phyloP scores from a whole-genome alignment of 2,797 vertebrate species.

The Pipistrellus pipistrellus region DNA sequence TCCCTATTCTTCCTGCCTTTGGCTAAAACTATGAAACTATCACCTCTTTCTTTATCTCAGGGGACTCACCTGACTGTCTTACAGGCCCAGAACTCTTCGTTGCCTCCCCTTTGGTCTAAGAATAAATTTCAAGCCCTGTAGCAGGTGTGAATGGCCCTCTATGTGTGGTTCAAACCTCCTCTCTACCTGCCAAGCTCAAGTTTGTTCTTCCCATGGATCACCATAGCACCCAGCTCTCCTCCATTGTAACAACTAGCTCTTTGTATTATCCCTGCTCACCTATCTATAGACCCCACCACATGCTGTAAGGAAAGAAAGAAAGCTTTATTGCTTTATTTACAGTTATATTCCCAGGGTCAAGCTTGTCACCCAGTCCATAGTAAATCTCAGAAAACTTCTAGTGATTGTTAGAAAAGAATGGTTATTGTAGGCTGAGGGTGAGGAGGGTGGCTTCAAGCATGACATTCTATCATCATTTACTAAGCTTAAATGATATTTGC shows the following conservation, averaged over 20 bases:
- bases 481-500: neutral
- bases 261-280: neutral
- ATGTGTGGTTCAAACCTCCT: neutral
- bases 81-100: neutral
- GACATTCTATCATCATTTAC: neutral
- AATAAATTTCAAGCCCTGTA: neutral
- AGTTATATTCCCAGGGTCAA: neutral
- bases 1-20: neutral
- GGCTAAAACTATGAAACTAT: neutral
- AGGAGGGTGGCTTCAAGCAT: neutral
- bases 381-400: neutral
- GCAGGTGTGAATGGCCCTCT: neutral
- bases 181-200: neutral
- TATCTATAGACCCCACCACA: no score
- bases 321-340: neutral
- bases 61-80: neutral
- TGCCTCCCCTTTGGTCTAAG: neutral
- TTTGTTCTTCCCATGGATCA: fast-evolving
- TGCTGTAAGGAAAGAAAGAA: neutral
- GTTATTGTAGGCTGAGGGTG: neutral
- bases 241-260: neutral
- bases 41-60: neutral
- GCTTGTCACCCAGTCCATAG: neutral
- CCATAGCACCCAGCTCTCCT: fast-evolving
- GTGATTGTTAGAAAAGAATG: neutral